Percentiles rank a stretch among this genome's conserved stretches.
Evolutionary conservation across 2,797 vertebrate species (phyloP).

Genomic region (Vipera ursinii): DNA sequence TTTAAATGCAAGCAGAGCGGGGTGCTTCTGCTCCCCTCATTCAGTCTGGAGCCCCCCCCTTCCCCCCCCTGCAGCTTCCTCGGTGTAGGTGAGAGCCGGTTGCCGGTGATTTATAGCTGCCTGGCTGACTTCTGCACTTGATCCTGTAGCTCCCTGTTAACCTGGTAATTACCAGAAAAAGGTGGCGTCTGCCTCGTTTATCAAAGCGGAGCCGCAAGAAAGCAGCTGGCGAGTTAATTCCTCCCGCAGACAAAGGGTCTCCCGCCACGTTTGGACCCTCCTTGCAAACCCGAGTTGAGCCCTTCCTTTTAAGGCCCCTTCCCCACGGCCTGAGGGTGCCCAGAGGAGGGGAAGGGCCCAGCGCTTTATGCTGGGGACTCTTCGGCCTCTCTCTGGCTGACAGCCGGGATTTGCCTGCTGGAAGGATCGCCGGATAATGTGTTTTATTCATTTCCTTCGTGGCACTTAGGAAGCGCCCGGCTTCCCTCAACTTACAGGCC

Average conservation of each 20-base stretch:
- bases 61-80: neutral
- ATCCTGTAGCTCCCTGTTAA: constrained; percentile 45
- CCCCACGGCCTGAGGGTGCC: fast-evolving
- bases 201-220: constrained; percentile 4
- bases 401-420: no score
- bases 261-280: fast-evolving
- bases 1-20: neutral
- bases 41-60: constrained; percentile 13
- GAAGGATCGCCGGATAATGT: neutral
- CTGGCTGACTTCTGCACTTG: constrained; percentile 31
- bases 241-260: neutral
- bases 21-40: neutral
- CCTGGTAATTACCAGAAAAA: constrained; percentile 40
- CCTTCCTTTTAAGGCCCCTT: neutral
- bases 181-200: constrained; percentile 54
- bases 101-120: constrained; percentile 59
- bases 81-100: neutral
- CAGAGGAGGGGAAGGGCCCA: neutral
- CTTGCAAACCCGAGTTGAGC: neutral
- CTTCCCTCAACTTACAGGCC: no score
- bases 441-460: neutral
- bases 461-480: no score
- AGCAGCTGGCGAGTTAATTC: constrained; percentile 15
- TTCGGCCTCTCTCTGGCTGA: neutral
- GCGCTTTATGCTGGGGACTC: no score